Evolutionary conservation across 2,888 invertebrate genomes (phyloP).

Genomic region (Prosapia bicincta): DNA sequence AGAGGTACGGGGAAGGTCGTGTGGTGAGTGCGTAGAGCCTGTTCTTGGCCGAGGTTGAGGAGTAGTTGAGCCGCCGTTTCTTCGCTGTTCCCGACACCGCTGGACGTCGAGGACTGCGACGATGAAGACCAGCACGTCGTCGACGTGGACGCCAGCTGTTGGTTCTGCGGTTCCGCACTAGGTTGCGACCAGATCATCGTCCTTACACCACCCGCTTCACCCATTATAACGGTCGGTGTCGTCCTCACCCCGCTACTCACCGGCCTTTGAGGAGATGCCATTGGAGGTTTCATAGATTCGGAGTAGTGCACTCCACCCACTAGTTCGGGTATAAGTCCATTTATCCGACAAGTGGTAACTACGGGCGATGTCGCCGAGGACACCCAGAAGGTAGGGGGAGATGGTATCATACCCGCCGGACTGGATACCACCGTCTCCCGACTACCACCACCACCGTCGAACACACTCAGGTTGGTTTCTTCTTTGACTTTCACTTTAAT

Average conservation of each 20-base stretch:
- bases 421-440: slow-evolving; percentile 33
- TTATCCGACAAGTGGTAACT: slow-evolving; percentile 52
- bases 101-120: slow-evolving; percentile 50
- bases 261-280: slow-evolving; percentile 33
- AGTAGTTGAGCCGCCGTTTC: slow-evolving; percentile 57
- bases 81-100: slow-evolving; percentile 48
- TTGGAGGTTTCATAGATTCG: slow-evolving; percentile 30
- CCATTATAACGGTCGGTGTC: slow-evolving; percentile 89
- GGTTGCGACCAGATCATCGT: slow-evolving; percentile 69
- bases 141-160: slow-evolving; percentile 47
- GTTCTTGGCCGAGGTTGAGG: slow-evolving; percentile 43
- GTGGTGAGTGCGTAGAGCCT: slow-evolving; percentile 35
- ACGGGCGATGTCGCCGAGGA: slow-evolving; percentile 43
- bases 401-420: slow-evolving; percentile 16
- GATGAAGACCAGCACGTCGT: slow-evolving; percentile 56
- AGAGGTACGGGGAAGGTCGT: slow-evolving; percentile 53
- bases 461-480: slow-evolving; percentile 54
- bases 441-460: slow-evolving; percentile 49
- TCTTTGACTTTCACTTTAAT: slow-evolving; percentile 42
- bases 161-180: slow-evolving; percentile 36
- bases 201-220: slow-evolving; percentile 82
- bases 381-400: slow-evolving; percentile 34
- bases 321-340: slow-evolving; percentile 79
- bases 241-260: slow-evolving; percentile 38
- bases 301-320: slow-evolving; percentile 57